Conservation (phyloP, 2,113 vertebrate species). For the Oncorhynchus clarkii region DNA sequence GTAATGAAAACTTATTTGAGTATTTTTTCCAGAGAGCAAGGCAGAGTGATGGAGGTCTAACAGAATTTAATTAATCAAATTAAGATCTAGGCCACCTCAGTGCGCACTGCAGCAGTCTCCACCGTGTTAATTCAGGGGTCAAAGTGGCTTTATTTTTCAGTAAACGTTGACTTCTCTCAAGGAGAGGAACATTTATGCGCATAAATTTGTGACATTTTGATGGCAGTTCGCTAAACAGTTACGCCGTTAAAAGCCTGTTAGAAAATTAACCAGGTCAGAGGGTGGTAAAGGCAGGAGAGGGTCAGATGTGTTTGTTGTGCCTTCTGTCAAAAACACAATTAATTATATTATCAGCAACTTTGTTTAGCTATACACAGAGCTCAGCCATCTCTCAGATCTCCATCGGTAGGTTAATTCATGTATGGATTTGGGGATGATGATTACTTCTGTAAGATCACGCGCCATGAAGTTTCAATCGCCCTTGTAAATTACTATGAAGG, state of each 20-base stretch:
- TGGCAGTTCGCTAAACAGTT: constrained; percentile 34
- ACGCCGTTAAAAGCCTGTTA: constrained; percentile 30
- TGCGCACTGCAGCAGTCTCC: neutral
- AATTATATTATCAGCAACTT: constrained; percentile 3
- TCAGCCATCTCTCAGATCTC: constrained; percentile 21
- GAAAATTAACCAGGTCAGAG: constrained; percentile 50
- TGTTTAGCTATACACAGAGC: neutral
- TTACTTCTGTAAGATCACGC: constrained; percentile 58
- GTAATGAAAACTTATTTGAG: no score
- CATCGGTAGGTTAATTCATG: constrained; percentile 77
- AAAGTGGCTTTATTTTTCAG: neutral
- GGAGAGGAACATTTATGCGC: constrained; percentile 9
- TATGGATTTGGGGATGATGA: constrained; percentile 54
- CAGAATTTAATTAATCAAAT: neutral
- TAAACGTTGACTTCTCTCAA: neutral
- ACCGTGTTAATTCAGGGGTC: neutral
- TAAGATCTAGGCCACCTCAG: no score
- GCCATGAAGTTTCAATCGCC: constrained; percentile 74
- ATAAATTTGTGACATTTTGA: constrained; percentile 22
- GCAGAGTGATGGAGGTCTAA: no score
- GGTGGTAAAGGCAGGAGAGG: constrained; percentile 1
- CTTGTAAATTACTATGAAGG: constrained; percentile 61
- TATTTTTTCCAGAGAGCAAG: no score
- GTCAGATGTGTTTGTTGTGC: constrained; percentile 25
- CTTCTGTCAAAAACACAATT: neutral